phyloP scores from a whole-genome alignment of 1,140 invertebrate species.

The Brachystomella parvula region DNA sequence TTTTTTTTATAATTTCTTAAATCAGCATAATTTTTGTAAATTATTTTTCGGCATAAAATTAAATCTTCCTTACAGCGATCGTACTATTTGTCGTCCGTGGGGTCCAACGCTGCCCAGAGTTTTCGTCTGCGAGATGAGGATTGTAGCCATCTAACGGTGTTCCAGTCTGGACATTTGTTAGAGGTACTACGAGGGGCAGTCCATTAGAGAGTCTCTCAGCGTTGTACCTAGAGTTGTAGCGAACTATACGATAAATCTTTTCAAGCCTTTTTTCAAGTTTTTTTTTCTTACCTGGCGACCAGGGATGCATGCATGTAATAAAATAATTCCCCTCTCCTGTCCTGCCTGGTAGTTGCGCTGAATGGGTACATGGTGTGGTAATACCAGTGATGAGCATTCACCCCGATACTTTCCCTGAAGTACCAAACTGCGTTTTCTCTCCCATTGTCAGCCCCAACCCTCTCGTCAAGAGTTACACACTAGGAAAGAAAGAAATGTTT shows the following conservation, averaged over 20 bases:
- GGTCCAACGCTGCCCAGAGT: not conserved
- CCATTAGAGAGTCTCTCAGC: conserved; percentile 18
- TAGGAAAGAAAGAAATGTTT: not conserved
- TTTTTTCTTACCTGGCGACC: not conserved
- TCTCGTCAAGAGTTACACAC: conserved; percentile 18
- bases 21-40: not conserved
- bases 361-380: conserved; percentile 54
- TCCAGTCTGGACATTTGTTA: not conserved
- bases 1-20: not conserved
- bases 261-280: not conserved
- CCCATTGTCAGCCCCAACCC: conserved; percentile 14
- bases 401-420: conserved; percentile 21
- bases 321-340: conserved; percentile 23
- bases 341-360: not conserved
- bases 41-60: not conserved
- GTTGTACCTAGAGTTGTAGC: not conserved
- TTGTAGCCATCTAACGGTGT: conserved; percentile 10
- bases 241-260: not conserved
- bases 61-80: conserved; percentile 1
- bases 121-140: conserved; percentile 11
- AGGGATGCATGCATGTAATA: conserved; percentile 12
- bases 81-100: conserved; percentile 2
- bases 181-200: not conserved
- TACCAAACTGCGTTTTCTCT: conserved; percentile 21
- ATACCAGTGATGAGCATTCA: conserved; percentile 54